Evolutionary conservation across 2,888 invertebrate genomes (phyloP), one percentile per base, ranked within the genome.

Genomic region (Epinotia brunnichana): DNA sequence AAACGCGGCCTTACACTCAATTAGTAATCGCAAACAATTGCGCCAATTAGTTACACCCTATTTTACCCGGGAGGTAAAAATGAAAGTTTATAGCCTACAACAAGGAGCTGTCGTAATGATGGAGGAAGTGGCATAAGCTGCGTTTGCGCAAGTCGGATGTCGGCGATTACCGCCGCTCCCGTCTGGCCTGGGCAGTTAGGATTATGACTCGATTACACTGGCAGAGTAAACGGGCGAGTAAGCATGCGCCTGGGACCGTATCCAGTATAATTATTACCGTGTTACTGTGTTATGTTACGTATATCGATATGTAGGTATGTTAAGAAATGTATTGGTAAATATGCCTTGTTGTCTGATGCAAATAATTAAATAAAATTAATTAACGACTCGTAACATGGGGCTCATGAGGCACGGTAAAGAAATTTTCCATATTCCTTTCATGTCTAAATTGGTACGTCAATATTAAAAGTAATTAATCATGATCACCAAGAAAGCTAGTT

Each of bases 81-180:
- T 41, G 66, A 66, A 66, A 66, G 66, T 66, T 53, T 41, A 66
- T 56, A 41, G 66, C 21, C 15, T 15, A 7, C 54, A 64, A 54
- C 54, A 24, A 56, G 54, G 39, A 56, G 41, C 44, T 59, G 69
- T 48, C 59, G 74, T 66, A 74, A 76, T 74, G 48, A 71, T 72
- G 54, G 53, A 73, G 73, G 75, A 70, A 76, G 74, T 70, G 68
- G 75, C 69, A 70, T 76, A 76, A 78, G 75, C 75, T 41, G 64
- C 66, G 74, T 74, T 86, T 85, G 83, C 83, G 84, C 81, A 85
- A 85, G 79, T 89, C 89, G 90, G 90, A 90, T 90, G 90, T 88
- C 79, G 85, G 76, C 82, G 81, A 89, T 90, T 90, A 90, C 81
- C 79, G 80, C 78, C 78, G 79, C 79, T 73, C 73, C 69, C 21